Conservation (phyloP, 2,797 vertebrate species). For the Ceyx erithaca region DNA sequence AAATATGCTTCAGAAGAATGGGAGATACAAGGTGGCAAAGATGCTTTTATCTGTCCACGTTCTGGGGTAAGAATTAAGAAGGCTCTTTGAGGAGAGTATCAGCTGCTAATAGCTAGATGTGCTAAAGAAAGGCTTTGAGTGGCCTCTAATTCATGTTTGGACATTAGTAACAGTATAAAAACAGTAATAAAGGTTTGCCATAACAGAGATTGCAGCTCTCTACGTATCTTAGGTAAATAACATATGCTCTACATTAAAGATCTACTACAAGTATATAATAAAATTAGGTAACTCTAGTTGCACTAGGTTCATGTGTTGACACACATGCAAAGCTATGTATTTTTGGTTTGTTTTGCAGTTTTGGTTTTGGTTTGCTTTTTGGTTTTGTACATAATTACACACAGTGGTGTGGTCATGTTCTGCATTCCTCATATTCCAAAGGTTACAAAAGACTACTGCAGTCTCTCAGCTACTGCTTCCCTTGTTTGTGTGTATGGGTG, state of each 20-base stretch:
- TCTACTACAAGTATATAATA: not conserved
- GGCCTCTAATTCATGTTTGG: not conserved
- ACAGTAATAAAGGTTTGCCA: not conserved
- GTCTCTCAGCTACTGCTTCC: not conserved
- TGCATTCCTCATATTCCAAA: not conserved
- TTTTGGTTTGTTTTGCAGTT: too few relatives aligned
- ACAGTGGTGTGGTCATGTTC: not conserved
- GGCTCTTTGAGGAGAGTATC: not conserved
- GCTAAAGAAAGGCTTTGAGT: not conserved
- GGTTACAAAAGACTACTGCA: not conserved
- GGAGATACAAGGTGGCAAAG: slow-evolving; percentile 83
- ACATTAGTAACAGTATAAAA: not conserved
- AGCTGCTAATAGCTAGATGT: not conserved
- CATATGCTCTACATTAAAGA: not conserved
- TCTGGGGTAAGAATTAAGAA: slow-evolving; percentile 88
- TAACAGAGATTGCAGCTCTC: not conserved
- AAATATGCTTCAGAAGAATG: slow-evolving; percentile 22
- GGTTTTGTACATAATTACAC: not conserved
- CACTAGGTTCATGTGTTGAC: not conserved
- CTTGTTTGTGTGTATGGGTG: not conserved
- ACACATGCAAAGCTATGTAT: not conserved
- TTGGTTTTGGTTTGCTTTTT: too few relatives aligned
- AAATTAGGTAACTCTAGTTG: not conserved
- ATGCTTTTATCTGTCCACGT: slow-evolving; percentile 80
- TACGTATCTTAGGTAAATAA: not conserved